phyloP scores from a whole-genome alignment of 2,888 invertebrate genomes.

The Tipula vernalis region DNA sequence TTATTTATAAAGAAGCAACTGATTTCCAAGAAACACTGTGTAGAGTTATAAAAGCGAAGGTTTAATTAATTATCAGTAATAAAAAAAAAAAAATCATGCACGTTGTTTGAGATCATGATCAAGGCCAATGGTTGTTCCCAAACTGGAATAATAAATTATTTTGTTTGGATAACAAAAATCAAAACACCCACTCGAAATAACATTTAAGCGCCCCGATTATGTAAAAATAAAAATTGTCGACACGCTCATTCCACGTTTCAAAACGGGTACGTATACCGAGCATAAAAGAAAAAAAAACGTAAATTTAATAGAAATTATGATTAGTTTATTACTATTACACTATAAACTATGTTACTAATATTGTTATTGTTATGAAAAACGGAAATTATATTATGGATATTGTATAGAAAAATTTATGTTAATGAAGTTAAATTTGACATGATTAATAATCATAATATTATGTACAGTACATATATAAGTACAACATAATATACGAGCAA shows the following conservation, averaged over 20 bases:
- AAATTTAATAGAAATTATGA: neutral
- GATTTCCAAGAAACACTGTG: neutral
- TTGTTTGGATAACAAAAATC: neutral
- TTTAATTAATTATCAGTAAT: neutral
- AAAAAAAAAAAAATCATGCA: neutral
- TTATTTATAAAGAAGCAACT: neutral
- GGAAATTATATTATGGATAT: neutral
- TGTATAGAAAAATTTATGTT: conserved; percentile 1
- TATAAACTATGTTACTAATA: neutral
- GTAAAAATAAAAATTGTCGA: neutral
- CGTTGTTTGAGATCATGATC: neutral
- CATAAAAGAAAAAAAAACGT: neutral
- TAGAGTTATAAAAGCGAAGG: neutral
- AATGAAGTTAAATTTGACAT: conserved; percentile 4
- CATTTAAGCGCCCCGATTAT: neutral
- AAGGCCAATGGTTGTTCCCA: neutral
- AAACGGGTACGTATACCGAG: neutral
- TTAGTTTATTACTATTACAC: neutral
- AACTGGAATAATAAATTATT: neutral
- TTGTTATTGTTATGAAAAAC: neutral
- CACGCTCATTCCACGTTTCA: neutral
- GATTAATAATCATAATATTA: neutral
- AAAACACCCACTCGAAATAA: neutral
- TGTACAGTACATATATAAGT: too few relatives aligned
- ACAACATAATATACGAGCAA: neutral